Conservation (phyloP, 2,888 invertebrate genomes). For the Volucella zonaria region DNA sequence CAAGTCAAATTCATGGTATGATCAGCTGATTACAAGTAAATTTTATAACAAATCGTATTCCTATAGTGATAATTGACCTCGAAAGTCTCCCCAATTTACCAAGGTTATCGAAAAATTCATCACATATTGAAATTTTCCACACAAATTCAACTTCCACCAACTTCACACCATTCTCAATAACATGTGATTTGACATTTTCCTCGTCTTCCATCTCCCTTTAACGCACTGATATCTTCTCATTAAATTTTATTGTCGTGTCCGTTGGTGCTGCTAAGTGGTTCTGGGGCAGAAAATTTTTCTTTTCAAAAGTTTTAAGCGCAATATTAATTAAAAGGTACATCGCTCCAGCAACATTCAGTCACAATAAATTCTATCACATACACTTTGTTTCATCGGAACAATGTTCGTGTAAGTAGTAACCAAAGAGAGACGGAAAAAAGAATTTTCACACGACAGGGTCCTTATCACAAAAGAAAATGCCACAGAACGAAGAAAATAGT, state of each 20-base stretch:
- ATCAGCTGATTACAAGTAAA: too few species aligned
- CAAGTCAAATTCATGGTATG: too few species aligned
- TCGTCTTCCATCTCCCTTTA: slow-evolving; percentile 28
- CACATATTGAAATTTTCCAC: slow-evolving; percentile 42
- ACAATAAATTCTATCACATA: neutral
- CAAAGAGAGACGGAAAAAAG: slow-evolving; percentile 29
- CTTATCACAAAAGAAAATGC: slow-evolving; percentile 41
- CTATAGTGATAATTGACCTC: neutral
- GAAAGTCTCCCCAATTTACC: neutral
- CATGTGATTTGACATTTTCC: slow-evolving; percentile 70
- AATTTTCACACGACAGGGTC: slow-evolving; percentile 7
- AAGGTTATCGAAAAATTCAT: slow-evolving; percentile 19
- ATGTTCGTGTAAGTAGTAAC: slow-evolving; percentile 40
- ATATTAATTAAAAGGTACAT: slow-evolving; percentile 22
- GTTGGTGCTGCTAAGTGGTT: slow-evolving; percentile 62
- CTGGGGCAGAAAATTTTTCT: slow-evolving; percentile 23
- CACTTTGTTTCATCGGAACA: slow-evolving; percentile 29
- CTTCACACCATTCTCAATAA: slow-evolving; percentile 51
- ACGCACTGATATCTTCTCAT: slow-evolving; percentile 20
- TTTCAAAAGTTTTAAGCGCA: slow-evolving; percentile 27
- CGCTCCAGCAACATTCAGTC: slow-evolving; percentile 22
- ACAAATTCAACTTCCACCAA: slow-evolving; percentile 36
- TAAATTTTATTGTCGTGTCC: slow-evolving; percentile 49
- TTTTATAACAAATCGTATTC: too few species aligned
- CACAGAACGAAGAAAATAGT: slow-evolving; percentile 43